Percentiles rank a stretch among this genome's conserved stretches.
Conservation (phyloP, 2,888 invertebrate genomes). For the Ectemnius continuus region DNA sequence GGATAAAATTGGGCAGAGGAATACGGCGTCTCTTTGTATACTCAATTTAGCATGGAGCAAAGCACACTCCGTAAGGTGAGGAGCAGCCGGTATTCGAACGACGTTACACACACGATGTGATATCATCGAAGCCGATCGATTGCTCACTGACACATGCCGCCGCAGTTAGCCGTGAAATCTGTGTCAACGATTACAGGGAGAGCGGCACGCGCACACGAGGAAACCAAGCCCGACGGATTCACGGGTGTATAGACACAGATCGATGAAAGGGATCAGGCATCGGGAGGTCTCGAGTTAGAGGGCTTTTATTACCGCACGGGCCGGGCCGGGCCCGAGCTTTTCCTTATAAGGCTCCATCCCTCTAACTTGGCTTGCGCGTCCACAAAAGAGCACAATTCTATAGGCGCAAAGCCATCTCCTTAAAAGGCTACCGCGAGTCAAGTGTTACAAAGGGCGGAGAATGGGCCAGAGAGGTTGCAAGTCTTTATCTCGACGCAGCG, state of each 20-base stretch:
- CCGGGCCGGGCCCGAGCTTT: slow-evolving; percentile 36
- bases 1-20: background rate
- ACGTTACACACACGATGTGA: background rate
- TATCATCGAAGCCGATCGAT: slow-evolving; percentile 6
- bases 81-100: background rate
- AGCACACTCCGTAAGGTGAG: background rate
- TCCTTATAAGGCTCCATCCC: slow-evolving; percentile 23
- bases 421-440: slow-evolving; percentile 52
- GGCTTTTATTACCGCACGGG: slow-evolving; percentile 37
- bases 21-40: slow-evolving; percentile 5
- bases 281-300: slow-evolving; percentile 9
- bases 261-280: slow-evolving; percentile 41
- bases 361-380: slow-evolving; percentile 13
- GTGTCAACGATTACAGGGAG: slow-evolving; percentile 36
- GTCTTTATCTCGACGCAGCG: slow-evolving; percentile 39
- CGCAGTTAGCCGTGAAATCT: slow-evolving; percentile 30
- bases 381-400: slow-evolving; percentile 46
- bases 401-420: slow-evolving; percentile 42
- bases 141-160: slow-evolving; percentile 7
- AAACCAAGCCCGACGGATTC: too few species aligned
- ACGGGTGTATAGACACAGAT: slow-evolving; percentile 10
- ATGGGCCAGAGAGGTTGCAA: slow-evolving; percentile 15
- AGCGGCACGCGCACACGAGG: background rate
- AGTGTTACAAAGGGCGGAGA: slow-evolving; percentile 25
- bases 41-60: slow-evolving; percentile 7